Percentiles rank a stretch among this genome's conserved stretches.
Evolutionary conservation across 2,113 vertebrate species (phyloP).

Genomic region (Mustela nigripes): DNA sequence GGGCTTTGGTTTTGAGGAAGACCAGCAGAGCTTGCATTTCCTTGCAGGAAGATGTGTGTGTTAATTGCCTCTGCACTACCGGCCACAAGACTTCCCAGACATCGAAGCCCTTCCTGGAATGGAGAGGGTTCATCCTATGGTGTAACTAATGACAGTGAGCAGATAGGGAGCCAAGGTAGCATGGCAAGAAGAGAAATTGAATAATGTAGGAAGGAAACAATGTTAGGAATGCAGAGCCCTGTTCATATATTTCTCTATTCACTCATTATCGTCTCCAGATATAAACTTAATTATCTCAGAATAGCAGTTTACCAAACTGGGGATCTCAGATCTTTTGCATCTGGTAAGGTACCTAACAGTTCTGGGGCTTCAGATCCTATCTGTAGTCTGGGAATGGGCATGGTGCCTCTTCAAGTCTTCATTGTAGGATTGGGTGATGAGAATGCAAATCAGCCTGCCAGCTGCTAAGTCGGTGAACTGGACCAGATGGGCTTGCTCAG

Average conservation of each 20-base stretch:
- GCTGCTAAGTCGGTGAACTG: background rate
- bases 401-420: accelerated
- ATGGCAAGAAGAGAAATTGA: background rate
- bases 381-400: background rate
- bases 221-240: background rate
- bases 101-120: slow-evolving; percentile 73
- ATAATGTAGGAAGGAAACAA: background rate
- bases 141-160: background rate
- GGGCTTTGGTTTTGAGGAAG: background rate
- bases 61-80: slow-evolving; percentile 76
- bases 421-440: no score
- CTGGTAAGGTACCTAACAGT: background rate
- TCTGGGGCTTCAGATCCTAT: background rate
- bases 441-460: no score
- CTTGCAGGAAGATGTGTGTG: background rate
- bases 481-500: background rate
- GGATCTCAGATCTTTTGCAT: background rate
- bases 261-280: background rate
- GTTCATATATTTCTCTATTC: background rate
- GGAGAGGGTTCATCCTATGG: background rate
- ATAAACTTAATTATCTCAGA: background rate
- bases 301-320: background rate
- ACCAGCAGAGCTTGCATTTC: background rate
- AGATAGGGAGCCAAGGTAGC: background rate
- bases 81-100: slow-evolving; percentile 74